Base-by-base conservation (phyloP, 2,113 vertebrate genomes). In the Sitta europaea region DNA sequence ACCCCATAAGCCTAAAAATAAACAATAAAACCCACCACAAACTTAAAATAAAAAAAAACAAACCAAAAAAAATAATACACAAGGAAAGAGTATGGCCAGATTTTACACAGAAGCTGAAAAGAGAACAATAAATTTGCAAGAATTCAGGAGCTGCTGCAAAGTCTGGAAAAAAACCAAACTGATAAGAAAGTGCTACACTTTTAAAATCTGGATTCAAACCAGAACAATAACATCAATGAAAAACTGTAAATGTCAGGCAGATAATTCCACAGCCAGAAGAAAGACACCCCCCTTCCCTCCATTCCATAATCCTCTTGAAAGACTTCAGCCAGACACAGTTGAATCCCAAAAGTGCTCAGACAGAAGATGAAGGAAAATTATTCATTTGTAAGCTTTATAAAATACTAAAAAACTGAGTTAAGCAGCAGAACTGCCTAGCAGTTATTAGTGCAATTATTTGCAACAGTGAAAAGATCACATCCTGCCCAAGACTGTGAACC, bases 331-430 rank as follows among this genome's bases (percentile, higher is more conserved):
- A 92, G 90, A 86, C 14, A 14, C 11, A 58, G 50, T 4, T 35
- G 90, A 86, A 86, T 94, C 73, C 67, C 50, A 86, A 23, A 93
- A 92, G 51, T 22, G 13, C 51, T 74, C 63, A 86, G 55, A 80
- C 50, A 88, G 50, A 93, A 93, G 95, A 93, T 48, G 4, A 92
- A 80, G 51, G n/a, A 85, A 95, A 96, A 95, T 59, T 86, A 88
- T 53, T 94, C 25, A 29, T 42, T 75, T 22, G 28, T 47, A 66
- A 83, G 65, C 59, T 91, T 77, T 47, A 83, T 22, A 84, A 86
- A 77, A 61, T 36, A 62, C 28, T 45, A 84, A 86, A 66, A 61
- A 84, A 47, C 25, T 36, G 47, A 38, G 38, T 62, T 83, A 58
- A 86, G 68, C 47, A 95, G 57, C 18, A 55, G 25, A 36, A 50